phyloP scores from a whole-genome alignment of 1,140 invertebrate genomes.

The Bombyx mori region DNA sequence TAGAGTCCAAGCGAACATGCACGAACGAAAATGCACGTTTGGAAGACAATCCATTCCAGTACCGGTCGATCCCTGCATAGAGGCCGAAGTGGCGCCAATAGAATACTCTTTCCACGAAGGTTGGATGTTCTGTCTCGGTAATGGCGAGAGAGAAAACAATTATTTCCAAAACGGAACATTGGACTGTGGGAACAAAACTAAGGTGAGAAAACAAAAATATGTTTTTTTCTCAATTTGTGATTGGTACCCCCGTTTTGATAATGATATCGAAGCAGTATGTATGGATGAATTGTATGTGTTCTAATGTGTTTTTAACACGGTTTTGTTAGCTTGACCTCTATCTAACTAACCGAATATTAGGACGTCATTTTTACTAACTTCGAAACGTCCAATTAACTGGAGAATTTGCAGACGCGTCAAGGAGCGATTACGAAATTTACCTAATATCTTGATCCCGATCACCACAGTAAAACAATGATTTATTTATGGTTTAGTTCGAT shows the following conservation, averaged over 20 bases:
- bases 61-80: slow-evolving; percentile 55
- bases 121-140: slow-evolving; percentile 65
- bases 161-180: slow-evolving; percentile 61
- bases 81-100: slow-evolving; percentile 56
- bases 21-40: slow-evolving; percentile 57
- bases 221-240: slow-evolving; percentile 3
- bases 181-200: slow-evolving; percentile 62
- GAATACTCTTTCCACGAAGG: slow-evolving; percentile 63
- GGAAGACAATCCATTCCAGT: slow-evolving; percentile 40
- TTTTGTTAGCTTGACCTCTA: too few relatives aligned
- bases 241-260: neutral
- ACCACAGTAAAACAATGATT: too few relatives aligned
- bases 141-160: slow-evolving; percentile 58
- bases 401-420: too few relatives aligned
- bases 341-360: too few relatives aligned
- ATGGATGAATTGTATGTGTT: too few relatives aligned
- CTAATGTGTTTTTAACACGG: too few relatives aligned
- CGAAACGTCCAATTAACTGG: too few relatives aligned
- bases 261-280: too few relatives aligned
- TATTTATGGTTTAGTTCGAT: too few relatives aligned
- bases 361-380: too few relatives aligned
- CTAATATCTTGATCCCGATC: too few relatives aligned
- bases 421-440: too few relatives aligned
- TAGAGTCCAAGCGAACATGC: slow-evolving; percentile 57
- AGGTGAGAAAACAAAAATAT: slow-evolving; percentile 28